These are phyloP conservation scores for Zelostemma sp. DNA, from an alignment of 1,140 invertebrate genomes.

Conservation along the genomic window DNA sequence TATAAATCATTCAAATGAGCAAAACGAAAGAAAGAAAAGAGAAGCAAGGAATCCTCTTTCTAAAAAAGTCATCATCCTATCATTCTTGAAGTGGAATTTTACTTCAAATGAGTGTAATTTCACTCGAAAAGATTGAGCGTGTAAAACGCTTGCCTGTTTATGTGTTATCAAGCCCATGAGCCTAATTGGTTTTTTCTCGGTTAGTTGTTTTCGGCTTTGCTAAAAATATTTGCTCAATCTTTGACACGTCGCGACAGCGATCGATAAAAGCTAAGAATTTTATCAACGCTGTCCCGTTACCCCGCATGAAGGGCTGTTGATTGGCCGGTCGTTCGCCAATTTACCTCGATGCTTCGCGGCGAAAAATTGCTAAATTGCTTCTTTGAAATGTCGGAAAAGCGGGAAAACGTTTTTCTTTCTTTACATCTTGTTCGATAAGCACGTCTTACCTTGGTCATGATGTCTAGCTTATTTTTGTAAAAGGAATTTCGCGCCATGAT, in stretches of 20 bases:
- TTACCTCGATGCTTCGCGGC: slow-evolving; percentile 59
- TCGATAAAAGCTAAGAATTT: slow-evolving; percentile 51
- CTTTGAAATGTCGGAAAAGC: slow-evolving; percentile 66
- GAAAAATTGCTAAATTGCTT: slow-evolving; percentile 69
- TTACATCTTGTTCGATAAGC: slow-evolving; percentile 40
- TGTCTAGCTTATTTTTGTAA: neutral
- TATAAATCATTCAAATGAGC: too few relatives aligned
- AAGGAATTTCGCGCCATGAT: neutral
- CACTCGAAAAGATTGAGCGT: too few relatives aligned
- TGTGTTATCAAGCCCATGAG: too few relatives aligned
- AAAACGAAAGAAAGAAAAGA: too few relatives aligned
- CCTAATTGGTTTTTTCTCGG: too few relatives aligned
- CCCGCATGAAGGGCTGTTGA: slow-evolving; percentile 67
- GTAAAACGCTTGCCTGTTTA: too few relatives aligned
- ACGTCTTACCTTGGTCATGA: slow-evolving; percentile 12
- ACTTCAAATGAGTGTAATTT: too few relatives aligned
- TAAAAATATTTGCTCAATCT: neutral
- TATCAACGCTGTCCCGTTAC: slow-evolving; percentile 46
- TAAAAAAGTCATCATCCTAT: too few relatives aligned
- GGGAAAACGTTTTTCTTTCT: slow-evolving; percentile 32
- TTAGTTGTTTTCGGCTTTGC: too few relatives aligned
- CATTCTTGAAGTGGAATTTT: too few relatives aligned
- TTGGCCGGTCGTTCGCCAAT: slow-evolving; percentile 64
- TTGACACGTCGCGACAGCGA: slow-evolving; percentile 10
- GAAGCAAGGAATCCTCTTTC: too few relatives aligned